Conservation (phyloP, 2,113 vertebrate genomes). For the Urocolius indicus region DNA sequence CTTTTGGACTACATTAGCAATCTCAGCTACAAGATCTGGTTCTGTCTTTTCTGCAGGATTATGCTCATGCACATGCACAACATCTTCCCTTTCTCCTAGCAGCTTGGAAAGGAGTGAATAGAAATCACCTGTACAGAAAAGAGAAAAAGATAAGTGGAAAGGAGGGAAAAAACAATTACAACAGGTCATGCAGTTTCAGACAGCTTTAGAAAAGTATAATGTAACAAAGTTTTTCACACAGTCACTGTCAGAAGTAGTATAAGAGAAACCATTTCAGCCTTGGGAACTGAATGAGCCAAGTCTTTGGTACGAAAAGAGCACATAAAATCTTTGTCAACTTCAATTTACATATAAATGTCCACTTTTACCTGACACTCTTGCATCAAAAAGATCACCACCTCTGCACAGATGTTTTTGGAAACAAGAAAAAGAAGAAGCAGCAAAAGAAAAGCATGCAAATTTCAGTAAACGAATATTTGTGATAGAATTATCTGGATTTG, state of each 20-base stretch:
- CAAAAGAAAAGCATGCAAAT: background rate
- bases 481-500: background rate
- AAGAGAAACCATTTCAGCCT: background rate
- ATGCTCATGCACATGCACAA: constrained; percentile 87
- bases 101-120: constrained; percentile 95
- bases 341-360: background rate
- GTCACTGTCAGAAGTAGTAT: background rate
- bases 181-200: background rate
- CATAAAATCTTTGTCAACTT: background rate
- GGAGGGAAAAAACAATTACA: constrained; percentile 17
- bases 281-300: background rate
- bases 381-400: background rate
- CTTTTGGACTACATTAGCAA: constrained; percentile 91
- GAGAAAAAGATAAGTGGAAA: constrained; percentile 70
- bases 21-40: constrained; percentile 87
- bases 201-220: constrained; percentile 7
- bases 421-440: background rate
- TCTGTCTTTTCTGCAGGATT: constrained; percentile 86
- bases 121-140: constrained; percentile 90
- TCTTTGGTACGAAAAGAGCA: background rate
- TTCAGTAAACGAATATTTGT: background rate
- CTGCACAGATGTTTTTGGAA: background rate
- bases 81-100: constrained; percentile 89
- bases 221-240: background rate
- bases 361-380: background rate